Percentiles rank a stretch among this genome's conserved stretches.
Evolutionary conservation across 1,140 invertebrate genomes (phyloP).

Genomic region (Choristoneura fumiferana): DNA sequence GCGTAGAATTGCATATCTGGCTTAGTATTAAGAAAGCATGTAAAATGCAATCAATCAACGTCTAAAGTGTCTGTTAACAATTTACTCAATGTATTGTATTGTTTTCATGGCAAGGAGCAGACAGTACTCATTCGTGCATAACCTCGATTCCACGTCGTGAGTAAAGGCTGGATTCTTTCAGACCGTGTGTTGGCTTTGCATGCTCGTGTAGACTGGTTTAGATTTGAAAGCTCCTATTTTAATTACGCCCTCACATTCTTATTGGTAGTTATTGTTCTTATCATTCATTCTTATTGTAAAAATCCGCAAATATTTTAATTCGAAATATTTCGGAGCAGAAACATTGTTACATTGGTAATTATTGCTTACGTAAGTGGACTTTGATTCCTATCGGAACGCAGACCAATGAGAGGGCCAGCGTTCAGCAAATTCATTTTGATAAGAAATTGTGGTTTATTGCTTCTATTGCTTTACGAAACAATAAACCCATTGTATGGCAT

Average conservation of each 20-base stretch:
- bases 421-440: slow-evolving; percentile 2
- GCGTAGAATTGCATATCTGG: too few species aligned
- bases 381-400: too few species aligned
- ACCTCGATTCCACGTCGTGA: slow-evolving; percentile 66
- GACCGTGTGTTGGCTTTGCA: slow-evolving; percentile 22
- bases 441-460: neutral
- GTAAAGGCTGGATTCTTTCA: slow-evolving; percentile 38
- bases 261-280: neutral
- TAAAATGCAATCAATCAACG: neutral
- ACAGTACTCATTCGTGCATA: slow-evolving; percentile 71
- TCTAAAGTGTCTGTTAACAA: neutral
- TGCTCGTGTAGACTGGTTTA: neutral
- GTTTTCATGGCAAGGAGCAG: slow-evolving; percentile 52
- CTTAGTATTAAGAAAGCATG: neutral
- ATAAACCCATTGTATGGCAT: too few species aligned
- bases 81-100: neutral
- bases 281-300: neutral
- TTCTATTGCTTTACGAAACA: too few species aligned
- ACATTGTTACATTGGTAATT: too few species aligned
- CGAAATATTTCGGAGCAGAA: too few species aligned
- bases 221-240: slow-evolving; percentile 3
- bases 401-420: too few species aligned
- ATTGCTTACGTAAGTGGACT: too few species aligned
- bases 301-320: too few species aligned
- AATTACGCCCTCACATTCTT: too few species aligned